Base-by-base conservation (phyloP, 2,797 vertebrate genomes). In the Sardinella longiceps region DNA sequence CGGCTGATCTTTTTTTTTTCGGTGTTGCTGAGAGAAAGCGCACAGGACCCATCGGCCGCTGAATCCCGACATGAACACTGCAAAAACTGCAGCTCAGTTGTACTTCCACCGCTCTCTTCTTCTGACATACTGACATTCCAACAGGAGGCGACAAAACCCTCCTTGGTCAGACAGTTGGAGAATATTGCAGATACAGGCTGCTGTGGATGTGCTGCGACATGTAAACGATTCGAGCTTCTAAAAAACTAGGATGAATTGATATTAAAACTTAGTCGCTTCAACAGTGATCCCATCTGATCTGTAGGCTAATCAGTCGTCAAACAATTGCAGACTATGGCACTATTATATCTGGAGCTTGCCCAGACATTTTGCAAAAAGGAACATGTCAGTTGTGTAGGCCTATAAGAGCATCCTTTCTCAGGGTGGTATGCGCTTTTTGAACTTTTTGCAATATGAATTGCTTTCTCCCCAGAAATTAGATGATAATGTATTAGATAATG, bases 101-200 rank as follows among this genome's bases (percentile, higher is more conserved):
- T 20, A 3, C 5, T 43, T n/a, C 5, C 70, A 77, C 15, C 70
- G 23, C 70, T 18, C 33, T 20, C 2, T 18, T 14, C 66, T 74
- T 39, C 70, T 43, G 37, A 77, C 70, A 23, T 39, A 23, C 70
- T 20, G 18, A 15, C 63, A 30, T 18, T 43, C 70, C 70, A 39
- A 43, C 33, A 77, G 70, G 70, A 23, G 70, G 70, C 70, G 70
- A 39, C 70, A 77, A 77, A 77, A 77, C 15, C 15, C 7, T 43
- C 20, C 39, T 77, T 33, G 37, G 70, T 43, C 18, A 60, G 56
- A 60, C 56, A 60, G 9, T 60, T 11, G 0, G 9, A 25, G n/a
- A 56, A 23, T 20, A 5, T 3, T 50, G 12, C 46, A 56, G 53
- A 4, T 23, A 23, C 4, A 20, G 53, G 51, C 51, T 25, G 1